A percentile compares a stretch with the other conserved stretches of the same genome.
These are phyloP conservation scores for Cyprinodon brontotheroides DNA, from an alignment of 2,113 vertebrate species.

Conservation along the genomic window DNA sequence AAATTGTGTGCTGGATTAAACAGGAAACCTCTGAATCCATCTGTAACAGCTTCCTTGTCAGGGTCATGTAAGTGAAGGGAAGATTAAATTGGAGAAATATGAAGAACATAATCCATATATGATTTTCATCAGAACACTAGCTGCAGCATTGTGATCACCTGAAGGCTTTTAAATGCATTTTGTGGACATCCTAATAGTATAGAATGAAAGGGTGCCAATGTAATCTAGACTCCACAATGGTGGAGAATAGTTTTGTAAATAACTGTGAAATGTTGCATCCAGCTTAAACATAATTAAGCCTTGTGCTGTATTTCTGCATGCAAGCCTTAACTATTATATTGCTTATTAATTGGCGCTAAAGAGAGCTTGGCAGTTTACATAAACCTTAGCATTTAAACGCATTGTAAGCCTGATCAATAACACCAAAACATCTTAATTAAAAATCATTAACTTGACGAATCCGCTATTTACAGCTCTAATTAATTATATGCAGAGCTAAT, in stretches of 20 bases:
- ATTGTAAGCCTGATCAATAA: constrained; percentile 64
- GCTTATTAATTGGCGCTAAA: constrained; percentile 53
- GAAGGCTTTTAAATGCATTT: too few relatives aligned
- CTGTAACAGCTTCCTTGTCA: too few relatives aligned
- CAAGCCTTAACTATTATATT: constrained; percentile 14
- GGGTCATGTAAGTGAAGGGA: too few relatives aligned
- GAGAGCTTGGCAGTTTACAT: constrained; percentile 60
- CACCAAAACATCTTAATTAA: constrained; percentile 73
- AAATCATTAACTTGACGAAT: constrained; percentile 71
- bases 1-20: too few relatives aligned
- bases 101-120: too few relatives aligned
- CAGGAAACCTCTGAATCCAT: too few relatives aligned
- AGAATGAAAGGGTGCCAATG: too few relatives aligned
- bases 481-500: constrained; percentile 71
- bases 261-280: constrained; percentile 17
- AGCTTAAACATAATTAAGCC: constrained; percentile 17
- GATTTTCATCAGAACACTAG: too few relatives aligned
- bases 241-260: background rate
- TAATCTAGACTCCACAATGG: too few relatives aligned
- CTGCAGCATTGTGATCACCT: too few relatives aligned
- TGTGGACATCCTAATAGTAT: too few relatives aligned
- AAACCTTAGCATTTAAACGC: constrained; percentile 56
- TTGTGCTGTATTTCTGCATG: constrained; percentile 14
- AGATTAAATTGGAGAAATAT: too few relatives aligned
- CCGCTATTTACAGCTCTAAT: constrained; percentile 65